Evolutionary conservation across 53 echinoderm and acorn worm genomes (phyloP).

Genomic region (Hippasteria phrygiana): DNA sequence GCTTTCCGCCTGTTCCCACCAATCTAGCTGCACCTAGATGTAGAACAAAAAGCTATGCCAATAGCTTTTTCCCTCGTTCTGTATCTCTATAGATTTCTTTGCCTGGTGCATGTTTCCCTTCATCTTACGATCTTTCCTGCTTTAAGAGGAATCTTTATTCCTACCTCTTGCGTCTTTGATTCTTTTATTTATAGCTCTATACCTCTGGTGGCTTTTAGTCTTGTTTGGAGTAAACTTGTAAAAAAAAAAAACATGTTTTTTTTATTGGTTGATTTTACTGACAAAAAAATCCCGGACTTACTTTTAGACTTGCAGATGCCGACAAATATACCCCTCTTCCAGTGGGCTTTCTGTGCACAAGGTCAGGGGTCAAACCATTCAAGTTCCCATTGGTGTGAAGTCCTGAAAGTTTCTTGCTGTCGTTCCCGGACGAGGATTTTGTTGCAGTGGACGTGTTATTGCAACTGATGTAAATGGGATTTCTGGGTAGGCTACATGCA

Average conservation of each 20-base stretch:
- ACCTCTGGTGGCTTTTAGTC: too few relatives aligned
- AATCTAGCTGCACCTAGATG: too few relatives aligned
- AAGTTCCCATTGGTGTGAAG: slow-evolving; percentile 57
- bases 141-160: too few relatives aligned
- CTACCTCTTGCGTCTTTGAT: too few relatives aligned
- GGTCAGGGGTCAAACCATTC: slow-evolving; percentile 53
- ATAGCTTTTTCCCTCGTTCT: too few relatives aligned
- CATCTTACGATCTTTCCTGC: too few relatives aligned
- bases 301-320: slow-evolving; percentile 66
- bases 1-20: too few relatives aligned
- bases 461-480: slow-evolving; percentile 77
- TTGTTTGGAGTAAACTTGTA: too few relatives aligned
- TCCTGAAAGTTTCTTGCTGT: background rate
- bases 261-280: background rate
- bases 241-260: background rate
- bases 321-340: slow-evolving; percentile 66
- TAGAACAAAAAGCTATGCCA: too few relatives aligned
- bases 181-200: too few relatives aligned
- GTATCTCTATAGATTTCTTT: too few relatives aligned
- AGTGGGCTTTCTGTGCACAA: slow-evolving; percentile 47
- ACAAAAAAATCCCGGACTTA: background rate
- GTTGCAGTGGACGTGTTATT: slow-evolving; percentile 4
- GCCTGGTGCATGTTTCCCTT: too few relatives aligned
- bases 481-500: slow-evolving; percentile 73
- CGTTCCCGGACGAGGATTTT: background rate